These are phyloP conservation scores for Planococcus citri DNA, from an alignment of 1,140 invertebrate genomes.

Conservation along the genomic window DNA sequence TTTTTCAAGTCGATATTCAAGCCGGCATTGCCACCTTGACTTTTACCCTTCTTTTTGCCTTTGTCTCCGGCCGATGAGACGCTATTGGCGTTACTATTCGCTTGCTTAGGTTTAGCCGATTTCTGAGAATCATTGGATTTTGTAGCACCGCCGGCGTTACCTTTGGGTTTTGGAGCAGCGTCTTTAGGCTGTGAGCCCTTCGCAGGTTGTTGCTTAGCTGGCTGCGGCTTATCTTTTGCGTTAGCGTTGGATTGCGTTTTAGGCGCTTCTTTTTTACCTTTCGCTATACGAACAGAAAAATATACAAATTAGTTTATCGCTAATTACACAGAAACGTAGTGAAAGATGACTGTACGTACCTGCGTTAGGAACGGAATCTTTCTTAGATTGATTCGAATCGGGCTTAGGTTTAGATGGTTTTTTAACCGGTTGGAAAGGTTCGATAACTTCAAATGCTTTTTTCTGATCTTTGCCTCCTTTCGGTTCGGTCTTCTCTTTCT, in stretches of 20 bases:
- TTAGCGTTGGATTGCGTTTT: background rate
- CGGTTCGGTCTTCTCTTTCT: background rate
- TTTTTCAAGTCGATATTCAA: background rate
- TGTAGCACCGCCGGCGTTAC: background rate
- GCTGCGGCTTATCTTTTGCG: background rate
- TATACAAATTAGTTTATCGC: background rate
- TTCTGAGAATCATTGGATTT: background rate
- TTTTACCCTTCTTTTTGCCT: constrained; percentile 13
- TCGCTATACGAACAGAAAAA: background rate
- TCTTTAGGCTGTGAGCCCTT: background rate
- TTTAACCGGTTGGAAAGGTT: constrained; percentile 6
- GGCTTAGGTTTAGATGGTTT: constrained; percentile 1
- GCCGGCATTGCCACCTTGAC: background rate
- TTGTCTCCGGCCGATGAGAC: background rate
- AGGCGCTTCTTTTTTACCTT: background rate
- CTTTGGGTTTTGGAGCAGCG: background rate
- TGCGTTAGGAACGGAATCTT: constrained; percentile 13
- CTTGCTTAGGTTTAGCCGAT: background rate
- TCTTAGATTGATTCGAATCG: background rate
- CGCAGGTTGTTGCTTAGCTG: background rate
- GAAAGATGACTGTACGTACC: no score
- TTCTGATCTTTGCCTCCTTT: background rate
- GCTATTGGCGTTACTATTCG: background rate
- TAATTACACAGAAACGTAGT: no score
- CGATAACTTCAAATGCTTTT: constrained; percentile 10